phyloP scores from a whole-genome alignment of 2,888 invertebrate species.

The Leptopilina drosophilae region DNA sequence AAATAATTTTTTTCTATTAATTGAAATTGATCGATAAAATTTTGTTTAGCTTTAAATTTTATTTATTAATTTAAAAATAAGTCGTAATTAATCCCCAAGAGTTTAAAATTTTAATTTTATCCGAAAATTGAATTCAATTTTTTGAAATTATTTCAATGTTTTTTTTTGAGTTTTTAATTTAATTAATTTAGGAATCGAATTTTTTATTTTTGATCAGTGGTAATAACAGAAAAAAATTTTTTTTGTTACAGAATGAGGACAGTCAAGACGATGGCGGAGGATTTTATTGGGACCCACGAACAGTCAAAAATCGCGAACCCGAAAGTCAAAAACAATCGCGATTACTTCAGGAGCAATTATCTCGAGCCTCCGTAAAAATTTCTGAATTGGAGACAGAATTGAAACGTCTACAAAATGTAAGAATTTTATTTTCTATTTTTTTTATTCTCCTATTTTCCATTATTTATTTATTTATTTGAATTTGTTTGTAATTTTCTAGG shows the following conservation, averaged over 20 bases:
- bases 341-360: conserved; percentile 70
- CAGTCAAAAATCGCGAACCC: conserved; percentile 62
- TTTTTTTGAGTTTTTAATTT: too few relatives aligned
- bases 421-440: conserved; percentile 2
- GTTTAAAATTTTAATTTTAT: too few relatives aligned
- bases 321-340: conserved; percentile 62
- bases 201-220: background rate
- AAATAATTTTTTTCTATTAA: too few relatives aligned
- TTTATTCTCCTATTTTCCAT: too few relatives aligned
- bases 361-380: conserved; percentile 73
- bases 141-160: too few relatives aligned
- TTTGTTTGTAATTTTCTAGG: conserved; percentile 19
- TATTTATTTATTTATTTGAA: too few relatives aligned
- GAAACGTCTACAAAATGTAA: conserved; percentile 66
- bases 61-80: too few relatives aligned
- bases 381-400: conserved; percentile 70
- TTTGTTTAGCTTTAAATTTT: too few relatives aligned
- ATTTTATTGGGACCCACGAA: conserved; percentile 73
- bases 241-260: conserved; percentile 64
- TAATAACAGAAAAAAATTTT: background rate
- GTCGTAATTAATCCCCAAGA: too few relatives aligned
- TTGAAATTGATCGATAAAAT: too few relatives aligned
- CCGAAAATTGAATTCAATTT: too few relatives aligned
- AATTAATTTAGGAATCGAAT: background rate
- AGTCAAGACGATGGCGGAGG: conserved; percentile 64